Conservation (phyloP, 2,113 vertebrate species). For the Macaca nemestrina region DNA sequence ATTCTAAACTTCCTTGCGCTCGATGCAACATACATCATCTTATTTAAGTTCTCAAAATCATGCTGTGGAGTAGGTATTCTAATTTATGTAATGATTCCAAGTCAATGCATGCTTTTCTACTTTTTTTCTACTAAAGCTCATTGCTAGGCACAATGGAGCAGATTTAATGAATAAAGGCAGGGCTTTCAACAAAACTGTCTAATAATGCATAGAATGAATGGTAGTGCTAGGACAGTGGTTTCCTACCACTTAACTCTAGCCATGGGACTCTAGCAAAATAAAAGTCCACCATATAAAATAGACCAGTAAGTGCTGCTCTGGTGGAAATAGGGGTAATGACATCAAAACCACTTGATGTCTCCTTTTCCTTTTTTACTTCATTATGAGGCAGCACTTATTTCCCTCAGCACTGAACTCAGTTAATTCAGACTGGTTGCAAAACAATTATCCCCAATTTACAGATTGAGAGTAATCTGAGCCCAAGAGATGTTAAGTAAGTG, state of each 20-base stretch:
- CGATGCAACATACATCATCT: constrained; percentile 19
- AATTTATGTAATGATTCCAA: neutral
- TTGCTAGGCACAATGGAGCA: neutral
- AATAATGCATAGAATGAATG: neutral
- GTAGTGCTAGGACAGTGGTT: neutral
- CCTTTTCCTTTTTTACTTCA: neutral
- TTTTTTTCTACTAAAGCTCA: neutral
- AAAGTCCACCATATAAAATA: neutral
- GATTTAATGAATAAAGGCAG: neutral
- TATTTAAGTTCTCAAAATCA: constrained; percentile 22
- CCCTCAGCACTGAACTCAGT: neutral
- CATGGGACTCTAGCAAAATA: neutral
- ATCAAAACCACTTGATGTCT: neutral
- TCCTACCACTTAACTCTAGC: neutral
- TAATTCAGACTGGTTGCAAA: neutral
- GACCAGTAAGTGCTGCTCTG: neutral
- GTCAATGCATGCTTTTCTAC: neutral
- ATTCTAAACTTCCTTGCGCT: neutral
- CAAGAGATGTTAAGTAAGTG: neutral
- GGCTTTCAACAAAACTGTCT: neutral
- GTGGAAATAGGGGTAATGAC: neutral
- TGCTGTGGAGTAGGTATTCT: neutral
- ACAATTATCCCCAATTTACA: neutral
- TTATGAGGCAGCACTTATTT: neutral
- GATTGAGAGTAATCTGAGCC: neutral